A percentile compares a stretch with the other conserved stretches of the same genome.
These are phyloP conservation scores for Drosophila longiperda DNA, from an alignment of 2,888 invertebrate species.

Conservation along the genomic window DNA sequence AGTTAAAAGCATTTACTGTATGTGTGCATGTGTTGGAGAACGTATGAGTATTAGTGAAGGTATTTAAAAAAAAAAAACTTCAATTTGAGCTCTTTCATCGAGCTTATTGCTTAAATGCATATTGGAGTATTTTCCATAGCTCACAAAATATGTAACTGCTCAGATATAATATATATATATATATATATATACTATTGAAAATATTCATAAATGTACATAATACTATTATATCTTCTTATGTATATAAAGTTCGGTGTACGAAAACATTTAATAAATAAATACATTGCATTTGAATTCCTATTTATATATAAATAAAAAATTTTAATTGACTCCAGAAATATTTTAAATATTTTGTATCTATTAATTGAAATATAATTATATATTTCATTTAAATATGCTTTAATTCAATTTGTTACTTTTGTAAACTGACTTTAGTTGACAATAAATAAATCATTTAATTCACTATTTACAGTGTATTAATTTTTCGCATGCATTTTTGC, in stretches of 20 bases:
- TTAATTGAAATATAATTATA: background rate
- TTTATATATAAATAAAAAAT: background rate
- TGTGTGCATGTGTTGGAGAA: background rate
- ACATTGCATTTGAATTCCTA: background rate
- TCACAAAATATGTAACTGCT: background rate
- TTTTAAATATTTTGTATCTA: background rate
- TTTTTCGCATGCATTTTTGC: too few relatives aligned
- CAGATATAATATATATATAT: background rate
- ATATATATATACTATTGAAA: background rate
- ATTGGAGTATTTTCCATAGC: too few relatives aligned
- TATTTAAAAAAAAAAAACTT: background rate
- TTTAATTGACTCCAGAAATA: background rate
- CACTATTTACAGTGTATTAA: slow-evolving; percentile 13
- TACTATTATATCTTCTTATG: background rate
- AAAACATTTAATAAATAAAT: background rate
- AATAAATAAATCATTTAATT: background rate
- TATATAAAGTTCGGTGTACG: too few relatives aligned
- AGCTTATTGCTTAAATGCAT: background rate
- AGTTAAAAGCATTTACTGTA: slow-evolving; percentile 1
- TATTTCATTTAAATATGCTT: background rate
- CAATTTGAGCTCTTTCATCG: background rate
- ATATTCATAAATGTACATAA: background rate
- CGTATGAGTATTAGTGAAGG: background rate
- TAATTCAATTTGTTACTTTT: background rate
- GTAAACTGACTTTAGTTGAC: background rate